Evolutionary conservation across 2,797 vertebrate species (phyloP).

Genomic region (Acanthornis magna): DNA sequence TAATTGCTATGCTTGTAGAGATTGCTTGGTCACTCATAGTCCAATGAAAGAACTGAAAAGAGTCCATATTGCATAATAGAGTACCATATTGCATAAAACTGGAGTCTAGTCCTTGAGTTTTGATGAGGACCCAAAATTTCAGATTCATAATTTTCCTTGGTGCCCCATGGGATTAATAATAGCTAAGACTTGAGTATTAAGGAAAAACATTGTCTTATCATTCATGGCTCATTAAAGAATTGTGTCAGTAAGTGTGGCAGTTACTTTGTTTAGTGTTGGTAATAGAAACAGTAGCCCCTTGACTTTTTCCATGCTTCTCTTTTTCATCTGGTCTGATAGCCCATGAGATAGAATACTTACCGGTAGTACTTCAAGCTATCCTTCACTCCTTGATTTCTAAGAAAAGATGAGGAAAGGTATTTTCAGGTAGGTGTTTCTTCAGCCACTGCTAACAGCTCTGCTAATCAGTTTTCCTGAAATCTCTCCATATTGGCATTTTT

Average conservation of each 20-base stretch:
- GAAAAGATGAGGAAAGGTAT: not conserved
- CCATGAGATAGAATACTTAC: not conserved
- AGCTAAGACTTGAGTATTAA: not conserved
- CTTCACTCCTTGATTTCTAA: not conserved
- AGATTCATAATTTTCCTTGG: not conserved
- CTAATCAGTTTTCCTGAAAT: not conserved
- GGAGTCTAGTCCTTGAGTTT: not conserved
- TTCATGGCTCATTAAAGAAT: not conserved
- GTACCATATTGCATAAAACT: not conserved
- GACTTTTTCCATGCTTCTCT: not conserved
- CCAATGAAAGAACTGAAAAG: not conserved
- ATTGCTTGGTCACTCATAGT: not conserved
- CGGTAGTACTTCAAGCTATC: not conserved
- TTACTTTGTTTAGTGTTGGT: not conserved
- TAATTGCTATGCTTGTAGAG: not conserved
- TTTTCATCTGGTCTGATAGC: not conserved
- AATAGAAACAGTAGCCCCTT: not conserved
- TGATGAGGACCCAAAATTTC: not conserved
- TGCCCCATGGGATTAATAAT: not conserved
- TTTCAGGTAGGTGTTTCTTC: not conserved
- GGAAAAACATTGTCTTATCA: not conserved
- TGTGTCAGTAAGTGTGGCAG: not conserved
- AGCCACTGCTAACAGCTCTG: not conserved
- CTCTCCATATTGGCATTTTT: not conserved
- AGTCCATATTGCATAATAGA: not conserved